Conservation (phyloP, 2,797 vertebrate species). For the Brachymystax lenok region DNA sequence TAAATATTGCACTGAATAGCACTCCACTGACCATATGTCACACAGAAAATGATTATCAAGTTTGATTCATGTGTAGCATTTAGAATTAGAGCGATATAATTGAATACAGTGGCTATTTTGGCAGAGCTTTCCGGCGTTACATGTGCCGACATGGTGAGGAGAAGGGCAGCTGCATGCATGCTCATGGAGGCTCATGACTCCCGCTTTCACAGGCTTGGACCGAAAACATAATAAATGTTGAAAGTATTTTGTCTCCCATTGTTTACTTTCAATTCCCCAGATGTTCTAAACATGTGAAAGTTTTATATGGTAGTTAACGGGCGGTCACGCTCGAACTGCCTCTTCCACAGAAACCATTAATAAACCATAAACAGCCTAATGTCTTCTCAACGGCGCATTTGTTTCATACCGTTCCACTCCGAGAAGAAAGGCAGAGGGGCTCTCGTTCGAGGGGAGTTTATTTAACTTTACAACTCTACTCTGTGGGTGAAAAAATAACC, state of each 20-base stretch:
- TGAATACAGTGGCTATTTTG: slow-evolving; percentile 71
- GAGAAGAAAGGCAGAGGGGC: slow-evolving; percentile 57
- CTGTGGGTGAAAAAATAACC: slow-evolving; percentile 38
- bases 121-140: slow-evolving; percentile 62
- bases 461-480: slow-evolving; percentile 54
- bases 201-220: slow-evolving; percentile 32
- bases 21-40: slow-evolving; percentile 67
- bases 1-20: slow-evolving; percentile 42
- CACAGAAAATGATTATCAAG: slow-evolving; percentile 68
- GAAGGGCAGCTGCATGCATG: slow-evolving; percentile 66
- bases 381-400: slow-evolving; percentile 61
- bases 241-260: slow-evolving; percentile 65
- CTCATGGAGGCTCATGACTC: slow-evolving; percentile 52
- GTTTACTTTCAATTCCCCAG: slow-evolving; percentile 67
- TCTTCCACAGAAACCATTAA: slow-evolving; percentile 73
- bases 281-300: slow-evolving; percentile 70
- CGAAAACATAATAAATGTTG: slow-evolving; percentile 37
- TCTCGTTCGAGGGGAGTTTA: slow-evolving; percentile 29
- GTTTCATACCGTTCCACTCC: slow-evolving; percentile 49
- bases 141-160: slow-evolving; percentile 65
- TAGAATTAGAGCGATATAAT: slow-evolving; percentile 72
- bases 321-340: slow-evolving; percentile 61
- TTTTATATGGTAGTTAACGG: slow-evolving; percentile 71
- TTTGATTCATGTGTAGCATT: slow-evolving; percentile 71
- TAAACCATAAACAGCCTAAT: slow-evolving; percentile 67